Evolutionary conservation across 2,888 invertebrate genomes (phyloP).

Genomic region (Seira ritae): DNA sequence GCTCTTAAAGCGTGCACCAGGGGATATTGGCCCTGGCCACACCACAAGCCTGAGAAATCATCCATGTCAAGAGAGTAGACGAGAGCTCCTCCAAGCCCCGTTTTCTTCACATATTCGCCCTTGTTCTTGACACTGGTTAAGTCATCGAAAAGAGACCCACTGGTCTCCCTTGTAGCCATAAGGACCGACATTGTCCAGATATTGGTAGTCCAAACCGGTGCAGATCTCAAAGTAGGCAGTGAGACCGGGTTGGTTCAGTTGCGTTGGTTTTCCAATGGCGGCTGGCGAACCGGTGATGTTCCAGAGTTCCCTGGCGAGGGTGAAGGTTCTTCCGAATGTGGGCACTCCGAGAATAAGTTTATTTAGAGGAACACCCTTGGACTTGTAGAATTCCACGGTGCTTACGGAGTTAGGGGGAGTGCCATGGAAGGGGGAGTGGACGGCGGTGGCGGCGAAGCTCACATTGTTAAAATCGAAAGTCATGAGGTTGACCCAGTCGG

Average conservation of each 20-base stretch:
- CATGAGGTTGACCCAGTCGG: conserved; percentile 75
- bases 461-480: conserved; percentile 75
- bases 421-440: conserved; percentile 86
- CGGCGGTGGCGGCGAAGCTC: conserved; percentile 83
- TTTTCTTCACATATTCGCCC: conserved; percentile 74
- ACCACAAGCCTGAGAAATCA: conserved; percentile 75
- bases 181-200: conserved; percentile 74
- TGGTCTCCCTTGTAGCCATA: conserved; percentile 75
- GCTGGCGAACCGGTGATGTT: conserved; percentile 76
- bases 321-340: conserved; percentile 90
- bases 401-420: conserved; percentile 75
- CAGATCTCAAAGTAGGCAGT: conserved; percentile 89
- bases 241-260: conserved; percentile 89
- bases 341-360: conserved; percentile 89
- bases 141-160: conserved; percentile 76
- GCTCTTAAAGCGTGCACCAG: conserved; percentile 84
- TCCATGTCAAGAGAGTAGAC: conserved; percentile 74
- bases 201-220: conserved; percentile 73
- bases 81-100: conserved; percentile 74
- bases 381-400: conserved; percentile 49
- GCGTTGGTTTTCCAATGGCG: conserved; percentile 87
- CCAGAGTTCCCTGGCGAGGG: conserved; percentile 76
- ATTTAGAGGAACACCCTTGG: conserved; percentile 80
- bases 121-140: conserved; percentile 74
- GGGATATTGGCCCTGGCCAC: conserved; percentile 88